These are phyloP conservation scores for Furcula furcula DNA, from an alignment of 2,888 invertebrate genomes.

Conservation along the genomic window DNA sequence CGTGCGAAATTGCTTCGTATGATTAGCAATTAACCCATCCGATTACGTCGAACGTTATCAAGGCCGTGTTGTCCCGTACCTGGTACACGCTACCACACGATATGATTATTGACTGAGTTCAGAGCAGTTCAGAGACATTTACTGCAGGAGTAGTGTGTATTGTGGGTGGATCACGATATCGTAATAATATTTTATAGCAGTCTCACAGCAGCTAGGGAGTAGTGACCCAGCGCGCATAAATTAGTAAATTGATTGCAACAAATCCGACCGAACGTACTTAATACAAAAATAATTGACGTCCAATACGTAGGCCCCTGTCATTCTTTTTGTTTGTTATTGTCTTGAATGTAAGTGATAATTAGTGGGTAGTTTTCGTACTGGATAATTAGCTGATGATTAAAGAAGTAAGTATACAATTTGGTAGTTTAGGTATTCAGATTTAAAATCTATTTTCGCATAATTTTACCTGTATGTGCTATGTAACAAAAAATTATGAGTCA, in stretches of 20 bases:
- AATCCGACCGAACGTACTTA: constrained; percentile 15
- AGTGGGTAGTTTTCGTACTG: no score
- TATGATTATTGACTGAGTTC: constrained; percentile 42
- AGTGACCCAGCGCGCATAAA: constrained; percentile 17
- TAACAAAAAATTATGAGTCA: constrained; percentile 17
- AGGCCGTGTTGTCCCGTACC: constrained; percentile 72
- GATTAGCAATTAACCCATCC: constrained; percentile 33
- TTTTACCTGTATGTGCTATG: background rate
- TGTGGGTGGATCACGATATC: constrained; percentile 66
- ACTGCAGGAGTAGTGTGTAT: constrained; percentile 37
- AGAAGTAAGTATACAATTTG: no score
- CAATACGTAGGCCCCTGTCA: no score
- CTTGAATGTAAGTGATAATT: no score
- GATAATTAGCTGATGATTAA: no score
- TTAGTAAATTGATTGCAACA: constrained; percentile 17
- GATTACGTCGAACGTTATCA: constrained; percentile 63
- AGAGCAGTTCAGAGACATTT: constrained; percentile 20
- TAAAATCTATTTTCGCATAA: no score
- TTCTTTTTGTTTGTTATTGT: no score
- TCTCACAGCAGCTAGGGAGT: no score
- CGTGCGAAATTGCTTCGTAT: no score
- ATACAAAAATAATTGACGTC: no score
- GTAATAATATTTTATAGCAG: constrained; percentile 50
- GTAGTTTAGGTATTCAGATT: no score
- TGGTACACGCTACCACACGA: constrained; percentile 50